Evolutionary conservation across 2,888 invertebrate species (phyloP).

Genomic region (Anagyrus pseudococci): DNA sequence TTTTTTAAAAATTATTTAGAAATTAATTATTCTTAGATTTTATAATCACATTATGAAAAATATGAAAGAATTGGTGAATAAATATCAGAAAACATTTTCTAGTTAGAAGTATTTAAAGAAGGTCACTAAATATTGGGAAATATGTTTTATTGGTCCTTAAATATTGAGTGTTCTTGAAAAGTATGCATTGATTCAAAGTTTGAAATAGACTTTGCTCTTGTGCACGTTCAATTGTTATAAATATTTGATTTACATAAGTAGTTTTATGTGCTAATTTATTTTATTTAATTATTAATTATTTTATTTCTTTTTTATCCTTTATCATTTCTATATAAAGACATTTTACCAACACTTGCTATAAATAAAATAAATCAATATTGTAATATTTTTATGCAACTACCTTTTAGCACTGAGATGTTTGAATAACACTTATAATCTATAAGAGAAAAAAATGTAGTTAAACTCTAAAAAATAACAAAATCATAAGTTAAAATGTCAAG

Average conservation of each 20-base stretch:
- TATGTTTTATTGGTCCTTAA: constrained; percentile 26
- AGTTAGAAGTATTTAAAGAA: constrained; percentile 42
- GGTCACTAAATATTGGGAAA: constrained; percentile 43
- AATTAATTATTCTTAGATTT: too few relatives aligned
- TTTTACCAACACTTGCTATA: constrained; percentile 8
- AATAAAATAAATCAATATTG: constrained; percentile 1
- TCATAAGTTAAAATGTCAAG: not conserved
- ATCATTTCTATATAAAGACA: constrained; percentile 11
- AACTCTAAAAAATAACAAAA: too few relatives aligned
- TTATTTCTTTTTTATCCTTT: constrained; percentile 7
- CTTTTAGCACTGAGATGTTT: constrained; percentile 8
- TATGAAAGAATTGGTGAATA: not conserved
- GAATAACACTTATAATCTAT: not conserved
- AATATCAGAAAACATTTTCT: constrained; percentile 21
- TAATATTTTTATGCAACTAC: constrained; percentile 9
- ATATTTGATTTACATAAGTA: constrained; percentile 1
- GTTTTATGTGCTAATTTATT: not conserved
- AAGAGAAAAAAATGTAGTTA: too few relatives aligned
- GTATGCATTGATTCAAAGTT: constrained; percentile 9
- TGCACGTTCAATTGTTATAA: constrained; percentile 20
- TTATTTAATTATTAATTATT: not conserved
- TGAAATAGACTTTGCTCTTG: constrained; percentile 9
- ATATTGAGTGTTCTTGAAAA: constrained; percentile 45
- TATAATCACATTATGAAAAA: too few relatives aligned
- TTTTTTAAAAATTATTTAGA: not conserved